These are phyloP conservation scores for Siniperca undulata DNA, from an alignment of 2,797 vertebrate species.

Conservation along the genomic window DNA sequence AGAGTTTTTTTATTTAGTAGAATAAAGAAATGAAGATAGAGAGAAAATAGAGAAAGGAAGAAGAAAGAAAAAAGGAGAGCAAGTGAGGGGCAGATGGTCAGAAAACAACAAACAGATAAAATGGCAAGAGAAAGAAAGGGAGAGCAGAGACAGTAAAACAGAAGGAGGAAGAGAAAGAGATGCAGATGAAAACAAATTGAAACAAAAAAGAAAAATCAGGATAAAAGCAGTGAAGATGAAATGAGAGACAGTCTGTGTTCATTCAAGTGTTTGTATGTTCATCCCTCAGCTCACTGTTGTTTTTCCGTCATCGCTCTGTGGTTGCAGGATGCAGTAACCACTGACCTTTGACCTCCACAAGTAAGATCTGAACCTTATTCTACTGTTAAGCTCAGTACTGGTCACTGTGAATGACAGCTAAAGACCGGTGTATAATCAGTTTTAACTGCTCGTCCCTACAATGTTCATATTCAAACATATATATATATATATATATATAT, in stretches of 20 bases:
- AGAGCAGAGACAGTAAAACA: neutral
- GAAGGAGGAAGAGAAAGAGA: conserved; percentile 20
- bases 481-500: no score
- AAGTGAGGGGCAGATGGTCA: conserved; percentile 34
- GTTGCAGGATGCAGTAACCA: neutral
- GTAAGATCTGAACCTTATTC: neutral
- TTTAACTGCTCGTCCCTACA: no score
- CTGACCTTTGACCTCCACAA: conserved; percentile 27
- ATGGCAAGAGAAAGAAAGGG: conserved; percentile 11
- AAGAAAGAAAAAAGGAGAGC: neutral
- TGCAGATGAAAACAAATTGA: conserved; percentile 42
- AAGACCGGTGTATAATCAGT: no score
- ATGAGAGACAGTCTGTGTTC: conserved; percentile 8
- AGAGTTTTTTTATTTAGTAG: conserved; percentile 7
- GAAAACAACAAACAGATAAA: conserved; percentile 22
- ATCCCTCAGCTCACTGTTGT: neutral
- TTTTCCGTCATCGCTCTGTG: neutral
- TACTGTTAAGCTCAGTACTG: neutral
- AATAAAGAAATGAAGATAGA: conserved; percentile 12
- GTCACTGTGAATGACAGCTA: neutral
- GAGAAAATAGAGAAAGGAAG: neutral
- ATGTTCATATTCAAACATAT: no score
- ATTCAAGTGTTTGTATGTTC: neutral
- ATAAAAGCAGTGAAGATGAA: conserved; percentile 38
- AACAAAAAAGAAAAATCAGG: conserved; percentile 24